Evolutionary conservation across 2,888 invertebrate species (phyloP), one percentile per base, ranked within the genome.

Genomic region (Eupithecia pulchellata): DNA sequence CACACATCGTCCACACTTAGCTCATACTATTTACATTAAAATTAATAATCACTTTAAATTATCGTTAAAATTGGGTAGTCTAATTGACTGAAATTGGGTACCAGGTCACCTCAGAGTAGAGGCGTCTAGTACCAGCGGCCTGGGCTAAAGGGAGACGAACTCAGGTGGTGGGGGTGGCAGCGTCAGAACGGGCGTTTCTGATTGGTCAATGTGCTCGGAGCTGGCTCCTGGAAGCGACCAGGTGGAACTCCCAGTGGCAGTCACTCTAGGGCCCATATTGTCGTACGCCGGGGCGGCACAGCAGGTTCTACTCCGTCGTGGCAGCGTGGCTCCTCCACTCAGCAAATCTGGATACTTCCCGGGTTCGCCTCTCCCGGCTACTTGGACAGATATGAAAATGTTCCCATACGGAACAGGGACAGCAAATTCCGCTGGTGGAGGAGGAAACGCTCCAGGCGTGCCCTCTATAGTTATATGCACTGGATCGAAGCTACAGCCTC

Each of bases 191-290:
- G 93, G 93, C 17, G 93, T 93, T 68, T 93, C 93, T 42, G 90
- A 90, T 17, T 82, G 79, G 69, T 91, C 92, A 17, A 85, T 68
- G 61, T 89, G 88, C 61, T 93, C 93, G 1, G 88, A 82, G 76
- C 88, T 91, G 1, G 93, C 92, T 42, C 93, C 97, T 73, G 97
- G 97, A 79, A 98, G 92, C 25, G 98, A 98, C 86, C 98, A 96
- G 14, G 97, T 97, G 0, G 98, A 93, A 95, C 98, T 84, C 95
- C 98, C 89, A 0, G 97, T 97, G 17, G 98, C 98, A n/a, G 98
- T 98, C 66, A 98, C 97, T 81, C 98, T 95, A 52, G 98, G 97
- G 1, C 98, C 98, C 97, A 98, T 97, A 89, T 98, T 98, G 90
- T 98, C 98, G 87, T 98, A 98, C 65, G 97, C 97, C 42, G 97